Conservation (phyloP, 2,888 invertebrate species). For the Sphaerophoria rueppellii region DNA sequence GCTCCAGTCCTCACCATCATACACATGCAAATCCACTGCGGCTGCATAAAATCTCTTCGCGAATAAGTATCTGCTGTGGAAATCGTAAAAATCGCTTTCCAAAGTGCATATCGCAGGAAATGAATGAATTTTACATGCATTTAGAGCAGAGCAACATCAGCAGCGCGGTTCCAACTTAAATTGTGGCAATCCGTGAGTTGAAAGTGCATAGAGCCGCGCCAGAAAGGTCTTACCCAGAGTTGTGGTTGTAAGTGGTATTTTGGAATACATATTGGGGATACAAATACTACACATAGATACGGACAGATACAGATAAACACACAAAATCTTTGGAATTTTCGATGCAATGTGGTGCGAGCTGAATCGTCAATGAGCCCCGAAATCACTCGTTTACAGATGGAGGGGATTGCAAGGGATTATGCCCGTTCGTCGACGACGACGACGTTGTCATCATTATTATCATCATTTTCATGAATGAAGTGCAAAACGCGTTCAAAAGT, state of each 20-base stretch:
- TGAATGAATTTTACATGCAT: constrained; percentile 73
- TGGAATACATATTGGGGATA: constrained; percentile 24
- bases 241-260: constrained; percentile 31
- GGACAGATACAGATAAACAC: background rate
- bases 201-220: constrained; percentile 53
- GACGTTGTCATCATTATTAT: background rate
- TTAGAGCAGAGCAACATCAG: constrained; percentile 40
- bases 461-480: constrained; percentile 50
- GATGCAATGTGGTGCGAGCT: constrained; percentile 43
- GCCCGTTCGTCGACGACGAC: constrained; percentile 5
- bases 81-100: constrained; percentile 68
- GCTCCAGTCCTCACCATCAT: background rate
- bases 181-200: constrained; percentile 64
- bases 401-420: constrained; percentile 29
- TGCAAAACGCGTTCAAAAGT: constrained; percentile 69
- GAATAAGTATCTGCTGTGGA: constrained; percentile 62
- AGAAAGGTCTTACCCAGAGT: constrained; percentile 36
- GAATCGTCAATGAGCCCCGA: constrained; percentile 59
- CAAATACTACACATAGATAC: background rate
- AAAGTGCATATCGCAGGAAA: constrained; percentile 66
- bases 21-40: constrained; percentile 33
- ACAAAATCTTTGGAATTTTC: constrained; percentile 32
- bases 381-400: constrained; percentile 11
- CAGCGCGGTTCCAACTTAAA: constrained; percentile 59
- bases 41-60: constrained; percentile 63